Conservation (phyloP, 1,140 invertebrate genomes). For the Caenorhabditis brenneri region DNA sequence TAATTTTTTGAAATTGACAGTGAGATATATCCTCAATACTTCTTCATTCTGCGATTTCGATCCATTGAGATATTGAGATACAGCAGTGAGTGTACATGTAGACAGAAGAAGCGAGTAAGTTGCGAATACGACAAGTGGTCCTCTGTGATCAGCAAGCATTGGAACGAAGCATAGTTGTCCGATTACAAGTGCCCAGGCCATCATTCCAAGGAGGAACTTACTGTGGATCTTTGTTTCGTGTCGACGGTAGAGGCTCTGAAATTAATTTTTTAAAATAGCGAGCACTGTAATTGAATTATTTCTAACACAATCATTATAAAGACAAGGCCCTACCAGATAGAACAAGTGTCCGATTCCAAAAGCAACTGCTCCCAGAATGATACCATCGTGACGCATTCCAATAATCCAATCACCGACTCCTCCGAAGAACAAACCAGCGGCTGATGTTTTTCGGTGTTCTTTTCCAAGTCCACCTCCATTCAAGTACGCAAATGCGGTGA, state of each 20-base stretch:
- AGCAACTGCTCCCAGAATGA: constrained; percentile 31
- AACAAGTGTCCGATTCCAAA: constrained; percentile 42
- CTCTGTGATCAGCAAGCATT: constrained; percentile 16
- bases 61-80: constrained; percentile 38
- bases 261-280: too few relatives aligned
- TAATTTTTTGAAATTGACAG: not conserved
- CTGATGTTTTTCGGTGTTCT: not conserved
- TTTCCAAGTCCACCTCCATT: constrained; percentile 9
- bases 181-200: constrained; percentile 25
- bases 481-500: constrained; percentile 14
- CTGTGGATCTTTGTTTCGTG: not conserved
- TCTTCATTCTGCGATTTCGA: constrained; percentile 15
- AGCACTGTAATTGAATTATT: too few relatives aligned
- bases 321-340: not conserved
- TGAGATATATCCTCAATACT: not conserved
- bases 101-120: constrained; percentile 33
- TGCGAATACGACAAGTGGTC: not conserved
- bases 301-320: too few relatives aligned
- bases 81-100: constrained; percentile 8
- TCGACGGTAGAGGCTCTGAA: not conserved
- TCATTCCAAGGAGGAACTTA: not conserved
- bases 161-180: constrained; percentile 41
- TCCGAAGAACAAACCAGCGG: constrained; percentile 16
- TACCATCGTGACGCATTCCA: constrained; percentile 36
- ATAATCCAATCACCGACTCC: constrained; percentile 43